phyloP scores from a whole-genome alignment of 2,888 invertebrate species.

The Pollenia angustigena region DNA sequence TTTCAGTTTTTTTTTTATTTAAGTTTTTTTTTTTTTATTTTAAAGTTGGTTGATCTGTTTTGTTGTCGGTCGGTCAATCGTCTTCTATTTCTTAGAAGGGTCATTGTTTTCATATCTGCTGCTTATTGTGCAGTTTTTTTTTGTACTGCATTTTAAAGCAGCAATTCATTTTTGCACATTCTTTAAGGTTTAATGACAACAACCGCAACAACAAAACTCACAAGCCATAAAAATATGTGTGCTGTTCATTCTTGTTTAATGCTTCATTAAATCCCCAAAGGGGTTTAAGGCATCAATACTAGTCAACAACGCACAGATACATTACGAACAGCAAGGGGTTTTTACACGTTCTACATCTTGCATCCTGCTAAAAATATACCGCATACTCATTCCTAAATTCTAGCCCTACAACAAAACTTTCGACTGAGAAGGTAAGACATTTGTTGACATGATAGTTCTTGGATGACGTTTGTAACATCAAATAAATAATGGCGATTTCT shows the following conservation, averaged over 20 bases:
- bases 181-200: conserved; percentile 34
- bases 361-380: conserved; percentile 48
- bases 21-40: background rate
- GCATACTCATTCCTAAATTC: background rate
- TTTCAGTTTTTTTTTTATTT: background rate
- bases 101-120: conserved; percentile 51
- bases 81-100: conserved; percentile 66
- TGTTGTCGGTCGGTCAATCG: conserved; percentile 58
- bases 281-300: conserved; percentile 42
- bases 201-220: conserved; percentile 19
- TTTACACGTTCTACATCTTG: background rate
- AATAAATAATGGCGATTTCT: too few species aligned
- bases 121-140: background rate
- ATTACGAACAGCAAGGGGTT: background rate
- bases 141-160: background rate
- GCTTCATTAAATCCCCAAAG: conserved; percentile 66
- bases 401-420: conserved; percentile 5
- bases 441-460: too few species aligned
- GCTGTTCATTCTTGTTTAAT: conserved; percentile 59
- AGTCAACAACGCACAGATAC: conserved; percentile 12
- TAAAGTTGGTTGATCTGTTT: conserved; percentile 57
- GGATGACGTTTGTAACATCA: too few species aligned
- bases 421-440: background rate
- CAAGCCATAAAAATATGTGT: conserved; percentile 42
- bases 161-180: conserved; percentile 40